Percentiles rank a stretch among this genome's conserved stretches.
phyloP scores from a whole-genome alignment of 2,888 invertebrate genomes.

The Rhimphoctona megacephalus region DNA sequence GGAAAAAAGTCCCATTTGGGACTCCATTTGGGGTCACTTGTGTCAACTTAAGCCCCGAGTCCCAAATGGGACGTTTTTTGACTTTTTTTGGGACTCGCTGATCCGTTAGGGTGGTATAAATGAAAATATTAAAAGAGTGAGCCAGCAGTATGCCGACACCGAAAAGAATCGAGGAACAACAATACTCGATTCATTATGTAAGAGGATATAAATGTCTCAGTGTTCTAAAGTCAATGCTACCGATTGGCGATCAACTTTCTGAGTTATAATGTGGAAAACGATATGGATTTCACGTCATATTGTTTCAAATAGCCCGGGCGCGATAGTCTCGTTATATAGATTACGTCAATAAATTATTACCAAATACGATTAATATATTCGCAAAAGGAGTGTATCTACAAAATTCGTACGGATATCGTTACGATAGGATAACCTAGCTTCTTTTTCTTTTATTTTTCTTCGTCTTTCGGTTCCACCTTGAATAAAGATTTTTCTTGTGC shows the following conservation, averaged over 20 bases:
- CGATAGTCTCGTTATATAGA: conserved; percentile 62
- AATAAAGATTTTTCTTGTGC: conserved; percentile 47
- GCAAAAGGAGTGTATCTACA: conserved; percentile 59
- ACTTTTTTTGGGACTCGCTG: too few relatives aligned
- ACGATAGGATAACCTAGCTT: conserved; percentile 54
- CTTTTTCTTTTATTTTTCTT: conserved; percentile 1
- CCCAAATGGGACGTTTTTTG: too few relatives aligned
- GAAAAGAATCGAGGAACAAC: conserved; percentile 24
- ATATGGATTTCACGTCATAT: conserved; percentile 45
- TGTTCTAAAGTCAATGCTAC: conserved; percentile 32
- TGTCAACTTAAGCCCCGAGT: too few relatives aligned
- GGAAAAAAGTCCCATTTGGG: too few relatives aligned
- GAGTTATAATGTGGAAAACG: conserved; percentile 28
- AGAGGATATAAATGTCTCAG: conserved; percentile 23
- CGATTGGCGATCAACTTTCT: conserved; percentile 42
- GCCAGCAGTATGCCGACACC: conserved; percentile 14
- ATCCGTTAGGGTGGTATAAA: background rate
- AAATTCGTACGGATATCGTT: conserved; percentile 45
- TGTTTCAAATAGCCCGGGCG: conserved; percentile 51
- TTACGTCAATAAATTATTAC: conserved; percentile 68
- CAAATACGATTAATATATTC: conserved; percentile 65
- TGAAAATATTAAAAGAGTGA: conserved; percentile 9
- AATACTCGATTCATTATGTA: conserved; percentile 50
- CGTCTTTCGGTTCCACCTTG: background rate
- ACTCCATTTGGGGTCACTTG: too few relatives aligned